phyloP scores from a whole-genome alignment of 2,888 invertebrate species.

The Zygaena filipendulae region DNA sequence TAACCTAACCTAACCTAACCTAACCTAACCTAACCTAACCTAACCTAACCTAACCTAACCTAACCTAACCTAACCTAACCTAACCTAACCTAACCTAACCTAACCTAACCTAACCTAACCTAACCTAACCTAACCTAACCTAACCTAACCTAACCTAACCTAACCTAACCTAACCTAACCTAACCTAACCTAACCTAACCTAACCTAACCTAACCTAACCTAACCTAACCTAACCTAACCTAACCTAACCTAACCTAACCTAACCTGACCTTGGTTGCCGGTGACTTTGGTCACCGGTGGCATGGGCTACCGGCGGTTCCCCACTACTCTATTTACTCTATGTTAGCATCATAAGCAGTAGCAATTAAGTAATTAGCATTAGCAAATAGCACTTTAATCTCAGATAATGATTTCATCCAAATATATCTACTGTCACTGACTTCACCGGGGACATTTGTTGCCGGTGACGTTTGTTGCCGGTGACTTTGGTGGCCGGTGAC shows the following conservation, averaged over 20 bases:
- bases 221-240: conserved; percentile 16
- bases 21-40: conserved; percentile 19
- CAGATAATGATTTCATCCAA: too few species aligned
- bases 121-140: conserved; percentile 16
- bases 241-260: conserved; percentile 16
- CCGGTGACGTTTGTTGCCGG: too few species aligned
- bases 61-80: conserved; percentile 18
- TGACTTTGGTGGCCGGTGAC: too few species aligned
- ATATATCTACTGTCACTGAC: conserved; percentile 7
- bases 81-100: conserved; percentile 16
- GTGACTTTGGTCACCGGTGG: too few species aligned
- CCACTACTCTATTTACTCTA: too few species aligned
- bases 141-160: conserved; percentile 16
- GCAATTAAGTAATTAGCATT: too few species aligned
- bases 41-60: conserved; percentile 20
- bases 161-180: conserved; percentile 17
- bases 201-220: conserved; percentile 15
- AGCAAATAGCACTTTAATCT: too few species aligned
- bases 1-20: conserved; percentile 16
- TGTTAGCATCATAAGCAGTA: too few species aligned
- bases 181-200: conserved; percentile 15
- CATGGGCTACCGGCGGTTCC: too few species aligned
- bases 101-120: conserved; percentile 12
- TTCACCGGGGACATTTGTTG: too few species aligned
- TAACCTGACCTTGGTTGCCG: conserved; percentile 13